Conservation (phyloP, 2,888 invertebrate genomes). For the Callimorpha dominula region DNA sequence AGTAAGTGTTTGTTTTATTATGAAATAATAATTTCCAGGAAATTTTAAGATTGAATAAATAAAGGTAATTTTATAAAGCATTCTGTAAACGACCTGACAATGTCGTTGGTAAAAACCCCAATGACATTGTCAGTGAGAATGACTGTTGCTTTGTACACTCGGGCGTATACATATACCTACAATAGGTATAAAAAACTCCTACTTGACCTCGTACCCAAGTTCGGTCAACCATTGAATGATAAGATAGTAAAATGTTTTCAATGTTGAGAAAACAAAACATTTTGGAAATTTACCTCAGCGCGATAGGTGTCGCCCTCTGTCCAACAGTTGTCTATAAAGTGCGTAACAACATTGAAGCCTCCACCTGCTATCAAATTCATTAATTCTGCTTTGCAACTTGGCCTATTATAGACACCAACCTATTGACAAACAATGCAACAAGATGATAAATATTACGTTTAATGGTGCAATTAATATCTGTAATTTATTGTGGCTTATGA, state of each 20-base stretch:
- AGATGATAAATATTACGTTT: not conserved
- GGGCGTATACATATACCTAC: not conserved
- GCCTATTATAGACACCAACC: constrained; percentile 67
- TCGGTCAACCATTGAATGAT: not conserved
- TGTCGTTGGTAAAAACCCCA: too few species aligned
- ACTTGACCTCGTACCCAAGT: not conserved
- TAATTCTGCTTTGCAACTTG: constrained; percentile 90
- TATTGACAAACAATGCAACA: constrained; percentile 35
- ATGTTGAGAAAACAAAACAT: not conserved
- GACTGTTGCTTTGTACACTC: not conserved
- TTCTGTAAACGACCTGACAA: too few species aligned
- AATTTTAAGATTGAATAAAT: too few species aligned
- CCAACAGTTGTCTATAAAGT: constrained; percentile 97
- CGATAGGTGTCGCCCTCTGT: constrained; percentile 93
- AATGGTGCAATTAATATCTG: too few species aligned
- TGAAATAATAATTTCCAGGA: too few species aligned
- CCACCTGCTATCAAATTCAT: constrained; percentile 89
- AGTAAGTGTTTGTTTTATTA: too few species aligned
- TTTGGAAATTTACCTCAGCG: constrained; percentile 63
- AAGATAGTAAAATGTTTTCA: not conserved
- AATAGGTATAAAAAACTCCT: not conserved
- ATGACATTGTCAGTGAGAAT: too few species aligned
- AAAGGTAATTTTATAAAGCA: too few species aligned
- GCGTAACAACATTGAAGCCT: constrained; percentile 94
- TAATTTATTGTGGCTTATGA: too few species aligned